Base-by-base conservation (phyloP, 2,113 vertebrate genomes). In the Myiozetetes cayanensis region DNA sequence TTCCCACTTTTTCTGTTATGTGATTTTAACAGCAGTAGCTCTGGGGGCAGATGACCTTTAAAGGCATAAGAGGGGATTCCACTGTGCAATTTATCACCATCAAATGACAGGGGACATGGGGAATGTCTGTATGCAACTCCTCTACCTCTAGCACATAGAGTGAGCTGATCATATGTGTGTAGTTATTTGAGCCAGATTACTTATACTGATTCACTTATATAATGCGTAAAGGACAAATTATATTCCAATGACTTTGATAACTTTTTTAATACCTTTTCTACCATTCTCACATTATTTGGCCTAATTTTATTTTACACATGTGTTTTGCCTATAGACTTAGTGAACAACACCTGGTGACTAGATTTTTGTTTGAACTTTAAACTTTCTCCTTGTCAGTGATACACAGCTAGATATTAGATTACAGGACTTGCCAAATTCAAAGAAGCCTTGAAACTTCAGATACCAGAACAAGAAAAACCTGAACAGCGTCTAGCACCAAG, bases 91-190 rank as follows among this genome's bases (percentile, higher is more conserved):
- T 78, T 74, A 56, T 85, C 82, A 87, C 71, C 28, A 70, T 18
- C 58, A 31, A 27, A 70, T 58, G 43, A 20, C 24, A 61, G 18
- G 21, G 30, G 22, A 35, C 31, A 14, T 9, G 14, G 18, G 23
- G 11, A 68, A 85, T 18, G 13, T 9, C 17, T 61, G 22, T 19
- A 8, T 30, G 46, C 4, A 21, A 23, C 50, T 53, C 22, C 47
- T 72, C 49, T 56, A 2, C 9, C 31, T 46, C 22, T 30, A 80
- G 35, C 18, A 14, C 9, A 27, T 8, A 31, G 7, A 72, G 37
- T 0, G 0, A 72, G 27, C 24, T 49, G 12, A 24, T 43, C 15
- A 10, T 15, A 3, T 7, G 12, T 35, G 66, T 59, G 43, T 3
- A 25, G 14, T 43, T 50, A 33, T 33, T 56, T 52, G 30, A 91